Evolutionary conservation across 2,113 vertebrate species (phyloP), one percentile per base, ranked within the genome.

Genomic region (Copsychus sechellarum): DNA sequence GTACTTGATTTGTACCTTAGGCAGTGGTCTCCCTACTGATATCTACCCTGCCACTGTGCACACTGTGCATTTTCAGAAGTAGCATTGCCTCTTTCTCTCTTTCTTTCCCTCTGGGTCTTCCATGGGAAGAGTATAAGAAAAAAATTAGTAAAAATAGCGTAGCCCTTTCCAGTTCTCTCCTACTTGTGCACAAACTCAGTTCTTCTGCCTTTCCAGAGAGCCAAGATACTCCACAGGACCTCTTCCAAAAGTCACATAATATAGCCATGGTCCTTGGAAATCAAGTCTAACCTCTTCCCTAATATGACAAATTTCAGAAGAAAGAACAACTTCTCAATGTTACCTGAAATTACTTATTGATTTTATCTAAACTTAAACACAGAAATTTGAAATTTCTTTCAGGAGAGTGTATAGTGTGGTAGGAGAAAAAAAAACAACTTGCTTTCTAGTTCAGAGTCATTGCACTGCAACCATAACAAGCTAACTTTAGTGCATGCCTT

Each of bases 371-470:
- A 73, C 21, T 20, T 38, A 74, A 90, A 77, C 28, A 18, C 23
- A 79, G 69, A 85, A 69, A 57, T 62, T 58, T 88, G 9, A 69
- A 87, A 93, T 57, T 69, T 67, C 13, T 81, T 96, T 73, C 47
- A 70, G 25, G 22, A 57, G 10, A 80, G 9, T 14, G 40, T 58
- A 34, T 11, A 45, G 14, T 25, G 16, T 58, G 12, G 3, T 78
- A 53, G 38, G 24, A 25, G 11, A 38, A 20, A n/a, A 31, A 9
- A 51, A 8, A 48, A 48, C 21, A 15, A 5, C 16, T 14, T 29
- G 16, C 64, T 72, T 93, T 86, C 64, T 79, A 20, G 34, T 90
- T 90, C 58, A 77, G 42, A 88, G 31, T 76, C 21, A 76, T 38
- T 84, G 7, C 24, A 80, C 38, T 82, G 70, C 57, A 89, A 54